Evolutionary conservation across 2,888 invertebrate genomes (phyloP), one percentile per base, ranked within the genome.

Genomic region (Ametastegia equiseti): DNA sequence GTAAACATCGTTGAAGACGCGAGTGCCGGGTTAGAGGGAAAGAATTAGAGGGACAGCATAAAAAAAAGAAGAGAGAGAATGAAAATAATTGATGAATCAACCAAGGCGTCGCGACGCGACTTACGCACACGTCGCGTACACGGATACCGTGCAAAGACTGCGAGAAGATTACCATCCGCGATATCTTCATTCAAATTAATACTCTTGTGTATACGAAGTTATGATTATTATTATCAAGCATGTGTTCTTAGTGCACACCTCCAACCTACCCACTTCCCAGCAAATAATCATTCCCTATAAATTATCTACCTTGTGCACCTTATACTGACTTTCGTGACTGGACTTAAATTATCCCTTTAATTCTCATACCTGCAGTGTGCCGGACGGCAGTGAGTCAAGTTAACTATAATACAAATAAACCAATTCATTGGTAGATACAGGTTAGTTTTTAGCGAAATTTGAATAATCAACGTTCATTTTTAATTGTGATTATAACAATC

Each of bases 61-160:
- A 30, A 42, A 50, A 80, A 81, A 73, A 54, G 65, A 67, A 80
- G 71, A 80, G 47, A 30, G 75, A 36, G 13, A 54, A 36, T 33
- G 36, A 15, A 54, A 33, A 23, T 54, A 50, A 75, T 75, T 75
- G 75, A 75, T 75, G 75, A 75, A 75, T 75, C 75, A 75, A 23
- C 54, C n/a, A 36, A 33, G 36, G 19, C 36, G 33, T 75, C 36
- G 54, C 75, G 54, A 50, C 36, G 54, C 75, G 54, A 50, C 36
- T 75, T 23, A 67, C 36, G 39, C 65, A 65, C 33, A n/a, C 33
- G 19, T 15, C 15, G 19, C n/a, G n/a, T 23, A 36, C 30, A 30
- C 27, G 27, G 27, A 15, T 30, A 30, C 60, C 9, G 27, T 60
- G 60, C 15, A 30, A 3, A 30, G 0, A 36, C 33, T 13, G 36